Evolutionary conservation across 2,888 invertebrate genomes (phyloP).

Genomic region (Mechanitis mazaeus): DNA sequence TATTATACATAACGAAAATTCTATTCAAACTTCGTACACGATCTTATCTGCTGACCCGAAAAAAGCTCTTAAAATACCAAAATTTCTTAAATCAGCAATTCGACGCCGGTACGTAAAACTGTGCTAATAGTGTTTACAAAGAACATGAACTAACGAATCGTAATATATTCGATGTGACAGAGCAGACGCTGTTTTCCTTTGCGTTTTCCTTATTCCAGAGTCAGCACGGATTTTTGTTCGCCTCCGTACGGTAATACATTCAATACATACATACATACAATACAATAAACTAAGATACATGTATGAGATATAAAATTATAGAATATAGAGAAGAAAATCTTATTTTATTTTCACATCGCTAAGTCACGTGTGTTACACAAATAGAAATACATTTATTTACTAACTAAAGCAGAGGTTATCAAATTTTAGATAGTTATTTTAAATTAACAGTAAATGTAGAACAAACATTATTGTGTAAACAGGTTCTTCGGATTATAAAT

Average conservation of each 20-base stretch:
- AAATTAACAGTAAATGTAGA: neutral
- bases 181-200: constrained; percentile 30
- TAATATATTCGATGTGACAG: constrained; percentile 39
- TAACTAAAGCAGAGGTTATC: no score
- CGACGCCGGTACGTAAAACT: constrained; percentile 18
- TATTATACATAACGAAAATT: no score
- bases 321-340: neutral
- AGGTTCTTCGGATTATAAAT: constrained; percentile 27
- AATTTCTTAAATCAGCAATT: constrained; percentile 10
- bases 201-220: constrained; percentile 48
- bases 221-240: constrained; percentile 41
- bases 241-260: constrained; percentile 26
- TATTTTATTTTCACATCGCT: neutral
- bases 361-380: no score
- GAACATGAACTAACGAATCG: constrained; percentile 49
- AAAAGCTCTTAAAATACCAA: neutral
- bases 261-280: neutral
- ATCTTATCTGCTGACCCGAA: neutral
- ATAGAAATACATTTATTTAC: no score
- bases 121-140: constrained; percentile 46
- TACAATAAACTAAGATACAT: constrained; percentile 23
- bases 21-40: no score
- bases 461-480: neutral
- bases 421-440: neutral
- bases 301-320: constrained; percentile 15